Percentiles rank a stretch among this genome's conserved stretches.
phyloP scores from a whole-genome alignment of 2,113 vertebrate genomes.

The Oreocharis arfaki region DNA sequence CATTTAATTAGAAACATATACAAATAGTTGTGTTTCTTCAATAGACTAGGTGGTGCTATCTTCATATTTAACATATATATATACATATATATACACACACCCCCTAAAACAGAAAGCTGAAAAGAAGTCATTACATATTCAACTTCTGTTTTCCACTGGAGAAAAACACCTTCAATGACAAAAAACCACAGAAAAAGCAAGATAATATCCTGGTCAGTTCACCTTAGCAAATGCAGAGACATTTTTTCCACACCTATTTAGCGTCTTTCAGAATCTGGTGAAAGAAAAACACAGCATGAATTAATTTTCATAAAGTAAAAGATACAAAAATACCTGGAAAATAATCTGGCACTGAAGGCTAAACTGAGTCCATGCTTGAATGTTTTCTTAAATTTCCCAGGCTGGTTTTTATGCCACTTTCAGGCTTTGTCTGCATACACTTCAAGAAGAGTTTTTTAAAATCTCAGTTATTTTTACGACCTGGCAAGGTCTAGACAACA shows the following conservation, averaged over 20 bases:
- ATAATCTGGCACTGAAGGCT: neutral
- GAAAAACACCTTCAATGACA: neutral
- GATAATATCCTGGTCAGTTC: neutral
- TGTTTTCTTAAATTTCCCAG: neutral
- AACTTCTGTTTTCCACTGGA: neutral
- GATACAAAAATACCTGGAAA: neutral
- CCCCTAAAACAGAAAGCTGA: neutral
- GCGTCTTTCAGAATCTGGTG: neutral
- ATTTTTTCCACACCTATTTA: neutral
- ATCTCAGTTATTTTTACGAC: neutral
- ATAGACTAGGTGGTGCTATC: neutral
- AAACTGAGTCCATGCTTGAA: neutral
- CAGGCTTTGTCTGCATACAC: neutral
- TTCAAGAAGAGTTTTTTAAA: neutral
- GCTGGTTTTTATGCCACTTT: neutral
- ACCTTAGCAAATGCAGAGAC: neutral
- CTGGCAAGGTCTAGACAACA: neutral
- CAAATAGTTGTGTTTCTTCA: neutral
- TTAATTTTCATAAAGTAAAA: neutral
- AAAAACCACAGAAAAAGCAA: neutral
- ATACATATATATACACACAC: fast-evolving
- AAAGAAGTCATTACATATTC: neutral
- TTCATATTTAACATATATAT: neutral
- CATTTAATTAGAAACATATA: neutral
- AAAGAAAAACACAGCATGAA: neutral